Base-by-base conservation (phyloP, 2,797 vertebrate species). In the Rhinella marina region DNA sequence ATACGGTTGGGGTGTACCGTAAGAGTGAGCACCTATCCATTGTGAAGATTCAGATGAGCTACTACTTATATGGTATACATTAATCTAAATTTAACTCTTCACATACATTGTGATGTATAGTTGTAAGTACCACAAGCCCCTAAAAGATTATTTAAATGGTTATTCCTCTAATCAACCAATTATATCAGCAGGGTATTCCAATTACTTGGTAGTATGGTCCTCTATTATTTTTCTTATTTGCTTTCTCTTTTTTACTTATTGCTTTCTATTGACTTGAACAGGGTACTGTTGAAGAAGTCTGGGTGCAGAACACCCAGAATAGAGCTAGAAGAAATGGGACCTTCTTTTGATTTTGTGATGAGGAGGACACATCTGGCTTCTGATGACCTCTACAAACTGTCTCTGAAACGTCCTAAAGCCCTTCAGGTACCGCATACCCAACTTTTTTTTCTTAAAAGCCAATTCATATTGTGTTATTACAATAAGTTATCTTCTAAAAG, bases 291-390 rank as follows among this genome's bases (percentile, higher is more conserved):
- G 93, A 99, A 99, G 94, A 99, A 98, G 91, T 99, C 98, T 1
- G 98, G 98, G 7, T 99, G 97, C 88, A 96, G 96, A 91, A 98
- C 96, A 0, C 98, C 98, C 0, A 93, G 98, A 72, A 97, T 99
- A 72, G 97, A 99, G 91, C 92, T 99, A 90, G 97, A 99, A 92
- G 98, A 99, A 89, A 98, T 99, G 72, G 98, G 98, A 0, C 98
- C 98, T 0, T 97, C 97, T 0, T 92, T 98, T 89, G 97, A 99
- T 91, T 94, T 99, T 29, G 93, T 96, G 32, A 81, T 99, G 81
- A 96, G 98, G 88, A 96, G 98, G 90, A 97, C 96, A 4, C 97
- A 99, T 88, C 91, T 99, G 90, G 97, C 98, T 12, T 99, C 98
- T 73, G 97, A 99, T 50, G 98, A 99, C 92, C 93, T 99, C 90